These are phyloP conservation scores for Psittacara wagleri DNA, from an alignment of 2,113 vertebrate species.

Conservation along the genomic window DNA sequence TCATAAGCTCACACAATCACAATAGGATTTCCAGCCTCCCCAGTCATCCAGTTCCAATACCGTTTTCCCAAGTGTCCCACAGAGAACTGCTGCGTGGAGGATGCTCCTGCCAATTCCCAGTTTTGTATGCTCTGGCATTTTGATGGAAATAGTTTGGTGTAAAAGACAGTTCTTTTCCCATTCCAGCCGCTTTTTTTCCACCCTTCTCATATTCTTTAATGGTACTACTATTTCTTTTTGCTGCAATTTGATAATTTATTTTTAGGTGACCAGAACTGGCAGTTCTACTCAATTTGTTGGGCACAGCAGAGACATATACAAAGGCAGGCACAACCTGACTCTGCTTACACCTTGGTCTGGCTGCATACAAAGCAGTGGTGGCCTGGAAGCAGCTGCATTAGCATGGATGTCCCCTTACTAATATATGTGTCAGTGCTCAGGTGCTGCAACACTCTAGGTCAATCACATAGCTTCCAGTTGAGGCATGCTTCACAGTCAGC, in stretches of 20 bases:
- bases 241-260: constrained; percentile 25
- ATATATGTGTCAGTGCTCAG: not conserved
- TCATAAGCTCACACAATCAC: not conserved
- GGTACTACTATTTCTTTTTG: not conserved
- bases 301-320: not conserved
- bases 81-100: not conserved
- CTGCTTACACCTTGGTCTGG: not conserved
- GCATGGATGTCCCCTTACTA: not conserved
- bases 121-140: constrained; percentile 9
- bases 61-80: not conserved
- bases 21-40: constrained; percentile 31
- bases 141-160: constrained; percentile 15
- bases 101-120: constrained; percentile 22
- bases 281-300: not conserved
- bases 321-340: not conserved
- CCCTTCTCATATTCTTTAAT: not conserved
- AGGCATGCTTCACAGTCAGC: not conserved
- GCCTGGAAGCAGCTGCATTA: not conserved
- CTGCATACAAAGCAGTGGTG: not conserved
- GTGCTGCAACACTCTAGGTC: not conserved
- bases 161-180: not conserved
- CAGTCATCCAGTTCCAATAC: constrained; percentile 4
- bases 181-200: constrained; percentile 15
- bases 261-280: constrained; percentile 49
- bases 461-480: rapidly evolving